Conservation (phyloP, 2,113 vertebrate genomes). For the Eudyptes chrysolophus region DNA sequence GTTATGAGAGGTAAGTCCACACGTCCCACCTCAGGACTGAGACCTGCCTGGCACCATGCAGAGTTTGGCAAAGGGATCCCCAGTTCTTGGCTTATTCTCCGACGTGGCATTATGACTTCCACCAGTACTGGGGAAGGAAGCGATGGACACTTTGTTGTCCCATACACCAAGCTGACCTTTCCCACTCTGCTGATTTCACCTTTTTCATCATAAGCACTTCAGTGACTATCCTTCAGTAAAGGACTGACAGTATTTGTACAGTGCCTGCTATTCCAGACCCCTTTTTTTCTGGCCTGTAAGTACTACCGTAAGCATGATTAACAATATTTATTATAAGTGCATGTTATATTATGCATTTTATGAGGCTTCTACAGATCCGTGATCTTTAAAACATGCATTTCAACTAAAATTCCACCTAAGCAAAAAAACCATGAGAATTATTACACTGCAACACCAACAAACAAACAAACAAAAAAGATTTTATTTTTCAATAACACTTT, state of each 20-base stretch:
- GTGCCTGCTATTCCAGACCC: not conserved
- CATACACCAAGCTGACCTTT: not conserved
- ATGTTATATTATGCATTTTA: not conserved
- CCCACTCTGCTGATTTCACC: not conserved
- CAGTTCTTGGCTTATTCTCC: not conserved
- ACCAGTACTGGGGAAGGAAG: not conserved
- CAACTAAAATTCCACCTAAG: not conserved
- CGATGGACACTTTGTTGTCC: accelerated
- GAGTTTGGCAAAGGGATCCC: not conserved
- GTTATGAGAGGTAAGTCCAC: not conserved
- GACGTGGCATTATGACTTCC: accelerated
- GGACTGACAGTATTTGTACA: not conserved
- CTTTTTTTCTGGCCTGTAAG: not conserved
- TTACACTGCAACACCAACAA: not conserved
- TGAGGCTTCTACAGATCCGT: not conserved
- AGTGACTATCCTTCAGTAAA: not conserved
- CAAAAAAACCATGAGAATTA: not conserved
- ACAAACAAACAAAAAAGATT: not conserved
- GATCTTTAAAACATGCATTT: not conserved
- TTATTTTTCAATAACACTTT: not conserved
- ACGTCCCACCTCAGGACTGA: not conserved
- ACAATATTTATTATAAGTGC: constrained; percentile 1
- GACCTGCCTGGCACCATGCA: not conserved
- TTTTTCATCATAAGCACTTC: not conserved
- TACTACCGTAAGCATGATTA: not conserved